A percentile compares a stretch with the other conserved stretches of the same genome.
Conservation (phyloP, 2,797 vertebrate species). For the Peromyscus attwateri region DNA sequence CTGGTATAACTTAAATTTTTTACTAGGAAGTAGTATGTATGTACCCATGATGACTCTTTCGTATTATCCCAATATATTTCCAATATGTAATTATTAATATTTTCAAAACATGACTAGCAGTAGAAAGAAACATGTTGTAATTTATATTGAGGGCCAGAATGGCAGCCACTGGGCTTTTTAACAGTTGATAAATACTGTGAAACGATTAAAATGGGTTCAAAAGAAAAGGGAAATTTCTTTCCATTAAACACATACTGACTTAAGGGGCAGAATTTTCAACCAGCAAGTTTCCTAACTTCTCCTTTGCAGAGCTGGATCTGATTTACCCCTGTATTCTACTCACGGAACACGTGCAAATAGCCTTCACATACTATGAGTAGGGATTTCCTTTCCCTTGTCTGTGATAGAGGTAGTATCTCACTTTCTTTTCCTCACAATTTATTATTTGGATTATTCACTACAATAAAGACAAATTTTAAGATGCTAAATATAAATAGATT, state of each 20-base stretch:
- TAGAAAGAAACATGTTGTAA: not conserved
- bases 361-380: not conserved
- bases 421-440: not conserved
- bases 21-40: not conserved
- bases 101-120: not conserved
- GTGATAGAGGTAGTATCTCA: not conserved
- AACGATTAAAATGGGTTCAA: not conserved
- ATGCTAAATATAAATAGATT: not conserved
- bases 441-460: not conserved
- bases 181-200: not conserved
- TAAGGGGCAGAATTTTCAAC: not conserved
- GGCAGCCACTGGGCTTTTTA: not conserved
- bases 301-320: not conserved
- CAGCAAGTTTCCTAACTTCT: not conserved
- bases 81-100: not conserved
- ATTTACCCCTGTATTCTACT: not conserved
- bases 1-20: constrained; percentile 43
- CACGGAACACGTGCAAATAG: not conserved
- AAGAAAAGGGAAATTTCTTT: constrained; percentile 24
- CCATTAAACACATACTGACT: not conserved
- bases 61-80: not conserved
- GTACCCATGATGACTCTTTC: not conserved
- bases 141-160: not conserved
- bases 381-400: not conserved
- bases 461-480: constrained; percentile 11